These are phyloP conservation scores for Hippocampus comes DNA, from an alignment of 2,113 vertebrate genomes.

Conservation along the genomic window DNA sequence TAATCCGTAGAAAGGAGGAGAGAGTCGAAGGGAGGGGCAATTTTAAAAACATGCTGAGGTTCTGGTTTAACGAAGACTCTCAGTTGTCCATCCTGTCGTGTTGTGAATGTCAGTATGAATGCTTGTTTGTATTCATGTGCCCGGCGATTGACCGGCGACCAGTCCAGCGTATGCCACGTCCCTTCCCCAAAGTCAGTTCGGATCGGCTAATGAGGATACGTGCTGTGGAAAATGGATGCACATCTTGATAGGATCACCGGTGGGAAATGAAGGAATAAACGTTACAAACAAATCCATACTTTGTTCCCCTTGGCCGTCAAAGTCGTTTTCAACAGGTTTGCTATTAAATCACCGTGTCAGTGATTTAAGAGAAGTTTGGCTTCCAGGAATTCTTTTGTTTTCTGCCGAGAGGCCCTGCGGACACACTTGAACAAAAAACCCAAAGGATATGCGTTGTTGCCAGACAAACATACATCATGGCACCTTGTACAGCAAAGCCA, in stretches of 20 bases:
- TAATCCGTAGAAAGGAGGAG: not conserved
- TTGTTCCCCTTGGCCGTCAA: conserved; percentile 24
- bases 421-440: conserved; percentile 1
- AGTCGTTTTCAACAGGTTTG: conserved; percentile 39
- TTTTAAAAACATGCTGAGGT: too few species aligned
- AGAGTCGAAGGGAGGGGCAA: not conserved
- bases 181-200: too few species aligned
- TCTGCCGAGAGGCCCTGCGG: conserved; percentile 30
- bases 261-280: not conserved
- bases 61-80: too few species aligned
- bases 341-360: conserved; percentile 55
- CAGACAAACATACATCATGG: conserved; percentile 43
- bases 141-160: too few species aligned
- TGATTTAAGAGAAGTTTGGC: conserved; percentile 44
- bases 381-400: conserved; percentile 68
- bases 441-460: conserved; percentile 23
- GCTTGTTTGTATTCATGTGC: too few species aligned
- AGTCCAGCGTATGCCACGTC: too few species aligned
- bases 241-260: not conserved
- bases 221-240: not conserved
- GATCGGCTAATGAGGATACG: not conserved
- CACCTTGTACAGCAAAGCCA: conserved; percentile 12
- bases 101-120: too few species aligned
- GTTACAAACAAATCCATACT: not conserved
- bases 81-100: too few species aligned